Percentiles rank a stretch among this genome's conserved stretches.
Evolutionary conservation across 2,888 invertebrate species (phyloP).

Genomic region (Hylaea fasciaria): DNA sequence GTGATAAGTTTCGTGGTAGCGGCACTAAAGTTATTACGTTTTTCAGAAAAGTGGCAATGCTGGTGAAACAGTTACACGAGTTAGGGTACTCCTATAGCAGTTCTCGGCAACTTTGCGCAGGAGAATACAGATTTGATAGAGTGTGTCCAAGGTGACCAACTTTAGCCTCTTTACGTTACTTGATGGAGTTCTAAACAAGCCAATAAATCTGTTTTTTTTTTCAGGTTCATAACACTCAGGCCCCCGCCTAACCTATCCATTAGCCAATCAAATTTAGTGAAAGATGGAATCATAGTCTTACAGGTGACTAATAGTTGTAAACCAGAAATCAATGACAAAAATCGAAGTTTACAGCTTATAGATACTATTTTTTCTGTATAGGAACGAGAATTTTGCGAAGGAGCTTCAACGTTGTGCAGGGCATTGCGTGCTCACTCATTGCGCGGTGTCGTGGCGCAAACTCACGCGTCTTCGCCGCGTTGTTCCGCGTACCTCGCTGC

Average conservation of each 20-base stretch:
- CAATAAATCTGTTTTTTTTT: slow-evolving; percentile 12
- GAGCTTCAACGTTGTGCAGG: slow-evolving; percentile 90
- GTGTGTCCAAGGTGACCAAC: slow-evolving; percentile 81
- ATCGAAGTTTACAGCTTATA: background rate
- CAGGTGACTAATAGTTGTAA: slow-evolving; percentile 60
- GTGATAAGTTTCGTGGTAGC: background rate
- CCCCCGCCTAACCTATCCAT: slow-evolving; percentile 67
- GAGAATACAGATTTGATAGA: slow-evolving; percentile 84
- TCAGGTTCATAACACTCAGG: slow-evolving; percentile 81
- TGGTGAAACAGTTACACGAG: slow-evolving; percentile 74
- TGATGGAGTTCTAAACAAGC: background rate
- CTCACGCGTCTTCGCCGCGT: slow-evolving; percentile 91
- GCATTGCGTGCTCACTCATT: slow-evolving; percentile 87
- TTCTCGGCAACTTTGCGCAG: slow-evolving; percentile 73
- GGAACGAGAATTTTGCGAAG: slow-evolving; percentile 93
- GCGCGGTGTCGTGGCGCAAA: slow-evolving; percentile 90
- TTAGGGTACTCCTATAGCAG: slow-evolving; percentile 75
- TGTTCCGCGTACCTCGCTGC: slow-evolving; percentile 92
- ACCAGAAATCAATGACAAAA: no score
- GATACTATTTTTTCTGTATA: slow-evolving; percentile 52
- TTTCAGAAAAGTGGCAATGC: slow-evolving; percentile 73
- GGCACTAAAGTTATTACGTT: slow-evolving; percentile 29
- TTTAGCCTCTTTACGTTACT: background rate
- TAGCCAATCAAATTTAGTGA: slow-evolving; percentile 72
- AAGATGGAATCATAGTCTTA: slow-evolving; percentile 75